phyloP scores from a whole-genome alignment of 2,113 vertebrate species.

The Oncorhynchus nerka region DNA sequence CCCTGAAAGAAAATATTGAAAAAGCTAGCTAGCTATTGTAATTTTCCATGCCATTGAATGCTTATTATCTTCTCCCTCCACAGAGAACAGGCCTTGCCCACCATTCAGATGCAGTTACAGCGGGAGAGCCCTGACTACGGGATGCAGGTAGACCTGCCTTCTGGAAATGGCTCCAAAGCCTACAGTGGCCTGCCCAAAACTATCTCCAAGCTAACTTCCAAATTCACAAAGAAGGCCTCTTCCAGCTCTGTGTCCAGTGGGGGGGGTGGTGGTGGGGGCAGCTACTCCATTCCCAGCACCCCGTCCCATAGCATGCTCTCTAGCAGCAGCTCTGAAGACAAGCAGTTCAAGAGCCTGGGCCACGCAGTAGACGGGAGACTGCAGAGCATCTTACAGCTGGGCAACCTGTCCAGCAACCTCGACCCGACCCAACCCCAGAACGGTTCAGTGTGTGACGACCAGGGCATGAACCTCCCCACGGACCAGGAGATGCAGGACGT shows the following conservation, averaged over 20 bases:
- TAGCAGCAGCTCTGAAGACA: slow-evolving; percentile 81
- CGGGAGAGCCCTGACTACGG: slow-evolving; percentile 86
- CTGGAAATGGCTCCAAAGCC: slow-evolving; percentile 85
- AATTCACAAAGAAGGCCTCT: slow-evolving; percentile 94
- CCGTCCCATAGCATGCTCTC: slow-evolving; percentile 86
- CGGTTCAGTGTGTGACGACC: slow-evolving; percentile 84
- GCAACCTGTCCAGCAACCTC: slow-evolving; percentile 74
- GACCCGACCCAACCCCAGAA: slow-evolving; percentile 79
- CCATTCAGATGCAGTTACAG: slow-evolving; percentile 95
- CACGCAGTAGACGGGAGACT: slow-evolving; percentile 74
- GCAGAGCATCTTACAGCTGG: slow-evolving; percentile 85
- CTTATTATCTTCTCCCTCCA: slow-evolving; percentile 2
- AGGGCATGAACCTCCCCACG: slow-evolving; percentile 95
- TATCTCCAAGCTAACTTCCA: slow-evolving; percentile 95
- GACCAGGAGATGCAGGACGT: slow-evolving; percentile 99
- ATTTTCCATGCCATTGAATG: not conserved
- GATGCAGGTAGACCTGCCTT: slow-evolving; percentile 80
- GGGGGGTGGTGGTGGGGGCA: slow-evolving; percentile 66
- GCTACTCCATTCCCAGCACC: slow-evolving; percentile 89
- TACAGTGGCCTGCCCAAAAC: slow-evolving; percentile 93
- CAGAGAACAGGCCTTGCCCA: slow-evolving; percentile 93
- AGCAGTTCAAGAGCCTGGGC: slow-evolving; percentile 77
- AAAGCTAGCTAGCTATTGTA: not conserved
- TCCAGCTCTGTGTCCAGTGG: slow-evolving; percentile 77
- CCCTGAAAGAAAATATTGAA: no score